Percentiles rank a stretch among this genome's conserved stretches.
Conservation (phyloP, 2,113 vertebrate species). For the Cynopterus brachyotis region DNA sequence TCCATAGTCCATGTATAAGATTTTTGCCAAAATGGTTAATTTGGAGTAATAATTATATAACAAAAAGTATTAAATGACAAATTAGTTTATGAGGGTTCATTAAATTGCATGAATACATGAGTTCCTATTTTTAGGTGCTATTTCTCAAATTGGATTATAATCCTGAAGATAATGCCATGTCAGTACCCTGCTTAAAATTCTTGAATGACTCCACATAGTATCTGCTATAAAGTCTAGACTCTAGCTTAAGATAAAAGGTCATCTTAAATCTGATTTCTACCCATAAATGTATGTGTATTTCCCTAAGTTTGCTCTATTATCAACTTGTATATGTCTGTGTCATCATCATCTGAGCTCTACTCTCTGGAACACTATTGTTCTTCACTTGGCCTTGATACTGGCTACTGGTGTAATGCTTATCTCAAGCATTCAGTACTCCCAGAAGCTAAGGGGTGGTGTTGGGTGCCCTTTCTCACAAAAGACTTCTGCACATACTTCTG, state of each 20-base stretch:
- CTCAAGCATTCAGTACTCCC: neutral
- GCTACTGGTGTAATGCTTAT: neutral
- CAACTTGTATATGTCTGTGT: neutral
- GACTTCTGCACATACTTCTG: neutral
- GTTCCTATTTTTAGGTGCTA: neutral
- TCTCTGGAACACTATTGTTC: neutral
- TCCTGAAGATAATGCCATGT: neutral
- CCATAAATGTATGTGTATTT: neutral
- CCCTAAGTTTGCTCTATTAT: neutral
- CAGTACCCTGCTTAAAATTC: conserved; percentile 27
- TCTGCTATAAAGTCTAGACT: neutral
- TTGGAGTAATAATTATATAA: conserved; percentile 46
- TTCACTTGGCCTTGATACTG: neutral
- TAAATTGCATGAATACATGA: neutral
- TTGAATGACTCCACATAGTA: neutral
- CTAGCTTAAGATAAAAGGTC: conserved; percentile 2
- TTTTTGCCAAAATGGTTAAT: conserved; percentile 40
- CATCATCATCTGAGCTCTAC: neutral
- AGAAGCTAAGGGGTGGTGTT: neutral
- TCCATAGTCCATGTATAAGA: neutral
- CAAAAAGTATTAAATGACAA: conserved; percentile 30
- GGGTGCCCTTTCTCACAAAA: neutral
- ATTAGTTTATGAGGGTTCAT: neutral
- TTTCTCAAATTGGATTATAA: conserved; percentile 41
- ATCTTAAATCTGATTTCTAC: conserved; percentile 14